These are phyloP conservation scores for Phengaris arion DNA, from an alignment of 2,888 invertebrate species.

Conservation along the genomic window DNA sequence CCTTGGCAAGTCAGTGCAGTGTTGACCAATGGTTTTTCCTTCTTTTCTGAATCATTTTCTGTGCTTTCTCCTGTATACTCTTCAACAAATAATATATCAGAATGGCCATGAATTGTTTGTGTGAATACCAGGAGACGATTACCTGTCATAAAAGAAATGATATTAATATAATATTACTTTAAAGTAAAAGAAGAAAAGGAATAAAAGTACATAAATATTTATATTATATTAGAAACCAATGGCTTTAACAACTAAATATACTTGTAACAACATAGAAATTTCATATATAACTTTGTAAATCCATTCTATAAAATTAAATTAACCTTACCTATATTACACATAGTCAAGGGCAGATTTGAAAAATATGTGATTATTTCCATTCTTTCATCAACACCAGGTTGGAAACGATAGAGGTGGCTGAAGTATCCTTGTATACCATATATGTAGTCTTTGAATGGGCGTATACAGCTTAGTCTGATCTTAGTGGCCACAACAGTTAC, in stretches of 20 bases:
- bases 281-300: too few relatives aligned
- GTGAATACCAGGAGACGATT: slow-evolving; percentile 56
- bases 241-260: not conserved
- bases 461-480: slow-evolving; percentile 52
- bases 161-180: too few relatives aligned
- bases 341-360: slow-evolving; percentile 51
- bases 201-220: too few relatives aligned
- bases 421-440: slow-evolving; percentile 64
- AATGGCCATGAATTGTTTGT: slow-evolving; percentile 46
- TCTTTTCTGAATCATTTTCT: slow-evolving; percentile 28
- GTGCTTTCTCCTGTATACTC: slow-evolving; percentile 43
- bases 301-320: not conserved
- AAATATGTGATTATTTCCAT: slow-evolving; percentile 51
- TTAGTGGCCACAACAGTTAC: slow-evolving; percentile 46
- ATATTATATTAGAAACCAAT: too few relatives aligned
- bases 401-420: slow-evolving; percentile 56
- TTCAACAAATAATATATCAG: slow-evolving; percentile 52
- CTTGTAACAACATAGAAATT: too few relatives aligned
- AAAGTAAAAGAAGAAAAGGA: too few relatives aligned
- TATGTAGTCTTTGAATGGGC: slow-evolving; percentile 58
- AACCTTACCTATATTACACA: slow-evolving; percentile 59
- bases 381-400: slow-evolving; percentile 49
- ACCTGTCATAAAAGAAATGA: slow-evolving; percentile 48
- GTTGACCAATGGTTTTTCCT: slow-evolving; percentile 21
- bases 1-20: not conserved